Evolutionary conservation across 1,140 invertebrate species (phyloP).

Genomic region (Drosophila sproati): DNA sequence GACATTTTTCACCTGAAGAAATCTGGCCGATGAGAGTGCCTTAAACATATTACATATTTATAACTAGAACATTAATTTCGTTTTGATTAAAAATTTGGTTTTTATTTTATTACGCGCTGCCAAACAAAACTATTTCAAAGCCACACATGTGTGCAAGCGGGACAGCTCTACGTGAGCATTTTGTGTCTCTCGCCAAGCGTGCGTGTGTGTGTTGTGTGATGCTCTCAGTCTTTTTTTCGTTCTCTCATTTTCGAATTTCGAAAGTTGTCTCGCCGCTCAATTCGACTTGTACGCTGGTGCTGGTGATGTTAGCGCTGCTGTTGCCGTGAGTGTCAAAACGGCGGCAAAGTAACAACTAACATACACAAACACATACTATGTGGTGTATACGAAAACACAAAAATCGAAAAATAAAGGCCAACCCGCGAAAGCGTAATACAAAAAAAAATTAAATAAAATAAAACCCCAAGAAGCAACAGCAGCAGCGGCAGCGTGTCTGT

Average conservation of each 20-base stretch:
- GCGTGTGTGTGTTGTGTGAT: conserved; percentile 17
- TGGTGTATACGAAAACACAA: conserved; percentile 42
- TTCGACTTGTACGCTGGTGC: conserved; percentile 45
- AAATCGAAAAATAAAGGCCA: conserved; percentile 55
- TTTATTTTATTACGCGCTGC: conserved; percentile 23
- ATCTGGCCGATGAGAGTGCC: too few species aligned
- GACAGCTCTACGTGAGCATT: conserved; percentile 45
- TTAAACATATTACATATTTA: too few species aligned
- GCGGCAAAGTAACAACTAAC: conserved; percentile 79
- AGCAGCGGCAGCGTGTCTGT: conserved; percentile 5
- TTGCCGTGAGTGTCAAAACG: conserved; percentile 76
- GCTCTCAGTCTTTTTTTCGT: not conserved
- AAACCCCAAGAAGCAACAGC: conserved; percentile 22
- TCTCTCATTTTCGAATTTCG: conserved; percentile 70
- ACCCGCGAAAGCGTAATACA: conserved; percentile 52
- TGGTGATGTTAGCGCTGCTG: conserved; percentile 66
- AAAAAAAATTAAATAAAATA: conserved; percentile 42
- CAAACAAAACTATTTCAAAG: conserved; percentile 43
- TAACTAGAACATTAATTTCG: not conserved
- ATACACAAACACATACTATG: conserved; percentile 25
- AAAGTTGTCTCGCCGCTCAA: conserved; percentile 59
- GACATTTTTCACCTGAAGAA: not conserved
- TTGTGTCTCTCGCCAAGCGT: not conserved
- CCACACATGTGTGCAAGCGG: conserved; percentile 46
- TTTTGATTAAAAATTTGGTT: conserved; percentile 12